Base-by-base conservation (phyloP, 2,797 vertebrate genomes). In the Gambusia yucatana region DNA sequence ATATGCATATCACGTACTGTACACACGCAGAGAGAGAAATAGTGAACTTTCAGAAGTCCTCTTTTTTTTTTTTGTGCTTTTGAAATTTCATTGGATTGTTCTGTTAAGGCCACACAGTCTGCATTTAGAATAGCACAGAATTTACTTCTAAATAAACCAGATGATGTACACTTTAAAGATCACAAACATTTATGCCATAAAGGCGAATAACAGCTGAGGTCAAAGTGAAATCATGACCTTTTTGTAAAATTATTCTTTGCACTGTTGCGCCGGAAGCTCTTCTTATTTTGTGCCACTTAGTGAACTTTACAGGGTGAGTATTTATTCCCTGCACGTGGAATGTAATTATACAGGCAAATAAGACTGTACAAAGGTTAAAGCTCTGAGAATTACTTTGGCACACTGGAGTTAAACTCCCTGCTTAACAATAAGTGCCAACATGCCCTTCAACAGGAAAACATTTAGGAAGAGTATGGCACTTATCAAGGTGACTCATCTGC, bases 151-250 rank as follows among this genome's bases (percentile, higher is more conserved):
- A 43, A 59, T 28, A 50, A 77, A 59, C 11, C 30, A 43, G 28
- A 59, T n/a, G 61, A 80, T 86, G 85, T 76, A 79, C 28, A 86
- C 57, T 8, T 48, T 46, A 10, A 33, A 80, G 50, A 55, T 72
- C 44, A 63, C 78, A 73, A 82, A 39, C 30, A 14, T 11, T 33
- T 79, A 39, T 46, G 10, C 50, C 43, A 74, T 17, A 50, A 61
- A 72, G 36, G 79, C 43, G 75, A 41, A 83, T 81, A 76, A 57
- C 50, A n/a, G 39, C 11, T 81, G 84, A 91, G 67, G 77, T 89
- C 84, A 87, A 17, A 79, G 39, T 78, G 3, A 83, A 63, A 79
- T 65, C 25, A 13, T 59, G 61, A 13, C 44, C 61, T 82, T 78
- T 91, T 88, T n/a, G 39, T 28, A 28, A 74, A 6, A 46, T 70